These are phyloP conservation scores for Julus scandinavius DNA, from an alignment of 2,888 invertebrate genomes.

Conservation along the genomic window DNA sequence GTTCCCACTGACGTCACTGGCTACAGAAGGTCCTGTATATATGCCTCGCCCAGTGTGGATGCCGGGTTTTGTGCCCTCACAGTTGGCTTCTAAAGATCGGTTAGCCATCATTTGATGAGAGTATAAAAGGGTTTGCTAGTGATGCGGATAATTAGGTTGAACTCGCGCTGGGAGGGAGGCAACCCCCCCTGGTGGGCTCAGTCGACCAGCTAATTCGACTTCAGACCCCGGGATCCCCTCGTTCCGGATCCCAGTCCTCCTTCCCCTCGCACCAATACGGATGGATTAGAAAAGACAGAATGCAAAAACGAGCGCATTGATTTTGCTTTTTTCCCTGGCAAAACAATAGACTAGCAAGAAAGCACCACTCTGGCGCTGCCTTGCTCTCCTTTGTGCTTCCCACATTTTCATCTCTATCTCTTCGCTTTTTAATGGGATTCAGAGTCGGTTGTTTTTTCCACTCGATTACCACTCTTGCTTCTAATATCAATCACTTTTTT, in stretches of 20 bases:
- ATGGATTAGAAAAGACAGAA: not conserved
- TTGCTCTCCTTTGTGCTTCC: not conserved
- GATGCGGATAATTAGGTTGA: slow-evolving; percentile 18
- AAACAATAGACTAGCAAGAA: not conserved
- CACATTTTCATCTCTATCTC: not conserved
- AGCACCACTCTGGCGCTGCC: not conserved
- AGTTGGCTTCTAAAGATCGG: not conserved
- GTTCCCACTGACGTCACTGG: not conserved
- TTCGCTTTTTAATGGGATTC: slow-evolving; percentile 10
- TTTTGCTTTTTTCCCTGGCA: slow-evolving; percentile 8
- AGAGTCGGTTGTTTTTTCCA: slow-evolving; percentile 2
- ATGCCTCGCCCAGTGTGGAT: not conserved
- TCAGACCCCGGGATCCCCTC: not conserved
- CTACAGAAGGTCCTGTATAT: not conserved
- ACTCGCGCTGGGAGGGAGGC: not conserved
- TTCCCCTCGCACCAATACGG: not conserved
- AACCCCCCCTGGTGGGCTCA: slow-evolving; percentile 18
- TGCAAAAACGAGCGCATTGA: not conserved
- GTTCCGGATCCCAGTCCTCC: not conserved
- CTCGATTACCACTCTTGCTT: slow-evolving; percentile 1
- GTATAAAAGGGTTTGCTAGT: not conserved
- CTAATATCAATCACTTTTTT: slow-evolving; percentile 11
- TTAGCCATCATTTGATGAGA: slow-evolving; percentile 2
- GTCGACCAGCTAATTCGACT: slow-evolving; percentile 1
- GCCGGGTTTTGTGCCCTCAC: not conserved